Conservation (phyloP, 2,113 vertebrate genomes). For the Octodon degus region DNA sequence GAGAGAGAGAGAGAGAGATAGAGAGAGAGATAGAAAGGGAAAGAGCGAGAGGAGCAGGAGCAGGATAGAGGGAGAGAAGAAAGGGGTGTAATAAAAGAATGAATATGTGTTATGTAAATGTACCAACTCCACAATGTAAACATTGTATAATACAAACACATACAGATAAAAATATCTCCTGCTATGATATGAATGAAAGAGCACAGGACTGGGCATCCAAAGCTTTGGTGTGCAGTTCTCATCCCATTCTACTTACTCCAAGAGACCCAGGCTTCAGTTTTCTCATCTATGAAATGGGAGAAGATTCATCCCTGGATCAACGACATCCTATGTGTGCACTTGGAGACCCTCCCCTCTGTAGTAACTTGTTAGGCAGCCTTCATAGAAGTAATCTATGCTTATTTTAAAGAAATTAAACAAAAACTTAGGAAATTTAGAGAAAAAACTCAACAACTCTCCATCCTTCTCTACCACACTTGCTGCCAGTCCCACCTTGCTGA, state of each 20-base stretch:
- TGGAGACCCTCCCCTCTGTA: background rate
- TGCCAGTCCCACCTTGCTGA: background rate
- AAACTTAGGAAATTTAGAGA: background rate
- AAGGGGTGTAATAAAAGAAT: background rate
- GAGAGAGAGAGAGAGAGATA: too few species aligned
- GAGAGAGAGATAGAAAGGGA: too few species aligned
- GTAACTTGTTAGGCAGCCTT: background rate
- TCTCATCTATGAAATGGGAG: background rate
- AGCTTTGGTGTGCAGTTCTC: background rate
- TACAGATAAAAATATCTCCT: background rate
- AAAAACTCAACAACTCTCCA: background rate
- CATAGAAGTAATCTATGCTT: background rate
- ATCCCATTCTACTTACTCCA: background rate
- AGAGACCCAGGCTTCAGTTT: background rate
- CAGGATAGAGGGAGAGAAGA: background rate
- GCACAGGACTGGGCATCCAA: background rate
- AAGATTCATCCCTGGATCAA: background rate
- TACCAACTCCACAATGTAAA: background rate
- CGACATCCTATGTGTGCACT: background rate
- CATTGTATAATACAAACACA: background rate
- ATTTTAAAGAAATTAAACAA: slow-evolving; percentile 41
- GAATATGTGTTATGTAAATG: background rate
- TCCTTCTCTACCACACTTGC: background rate
- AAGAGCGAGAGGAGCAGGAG: background rate
- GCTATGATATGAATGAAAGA: background rate